Evolutionary conservation across 2,113 vertebrate genomes (phyloP).

Genomic region (Eulacestoma nigropectus): DNA sequence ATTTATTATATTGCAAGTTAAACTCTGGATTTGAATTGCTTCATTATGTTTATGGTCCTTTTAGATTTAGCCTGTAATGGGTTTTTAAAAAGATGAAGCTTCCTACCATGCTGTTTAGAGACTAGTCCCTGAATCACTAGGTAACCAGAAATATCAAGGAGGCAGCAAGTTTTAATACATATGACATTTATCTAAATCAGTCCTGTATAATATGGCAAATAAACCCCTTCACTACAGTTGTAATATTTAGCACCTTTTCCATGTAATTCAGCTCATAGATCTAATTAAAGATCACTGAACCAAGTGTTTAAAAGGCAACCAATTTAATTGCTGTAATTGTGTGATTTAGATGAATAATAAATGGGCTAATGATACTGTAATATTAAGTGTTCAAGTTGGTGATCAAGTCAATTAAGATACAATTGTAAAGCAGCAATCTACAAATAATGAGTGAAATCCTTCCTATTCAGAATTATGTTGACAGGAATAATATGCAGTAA

Average conservation of each 20-base stretch:
- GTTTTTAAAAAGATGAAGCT: not conserved
- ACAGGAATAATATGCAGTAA: not conserved
- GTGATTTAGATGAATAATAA: slow-evolving; percentile 71
- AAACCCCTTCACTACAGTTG: not conserved
- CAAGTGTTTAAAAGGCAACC: slow-evolving; percentile 61
- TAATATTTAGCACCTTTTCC: slow-evolving; percentile 45
- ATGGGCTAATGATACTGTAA: slow-evolving; percentile 64
- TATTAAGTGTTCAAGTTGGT: slow-evolving; percentile 66
- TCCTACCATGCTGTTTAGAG: not conserved
- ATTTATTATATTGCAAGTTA: not conserved
- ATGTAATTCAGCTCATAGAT: slow-evolving; percentile 33
- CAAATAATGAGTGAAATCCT: slow-evolving; percentile 38
- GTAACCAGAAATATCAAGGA: not conserved
- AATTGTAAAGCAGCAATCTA: slow-evolving; percentile 60
- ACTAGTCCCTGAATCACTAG: not conserved
- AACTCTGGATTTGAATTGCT: not conserved
- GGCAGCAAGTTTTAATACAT: not conserved
- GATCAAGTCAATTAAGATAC: slow-evolving; percentile 74
- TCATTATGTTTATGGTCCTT: not conserved
- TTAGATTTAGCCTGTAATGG: not conserved
- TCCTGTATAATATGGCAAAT: not conserved
- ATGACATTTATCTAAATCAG: not conserved
- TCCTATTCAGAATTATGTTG: slow-evolving; percentile 12
- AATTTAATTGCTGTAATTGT: slow-evolving; percentile 69
- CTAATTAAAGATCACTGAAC: slow-evolving; percentile 73